Conservation (phyloP, 2,113 vertebrate species). For the Centrocercus urophasianus region DNA sequence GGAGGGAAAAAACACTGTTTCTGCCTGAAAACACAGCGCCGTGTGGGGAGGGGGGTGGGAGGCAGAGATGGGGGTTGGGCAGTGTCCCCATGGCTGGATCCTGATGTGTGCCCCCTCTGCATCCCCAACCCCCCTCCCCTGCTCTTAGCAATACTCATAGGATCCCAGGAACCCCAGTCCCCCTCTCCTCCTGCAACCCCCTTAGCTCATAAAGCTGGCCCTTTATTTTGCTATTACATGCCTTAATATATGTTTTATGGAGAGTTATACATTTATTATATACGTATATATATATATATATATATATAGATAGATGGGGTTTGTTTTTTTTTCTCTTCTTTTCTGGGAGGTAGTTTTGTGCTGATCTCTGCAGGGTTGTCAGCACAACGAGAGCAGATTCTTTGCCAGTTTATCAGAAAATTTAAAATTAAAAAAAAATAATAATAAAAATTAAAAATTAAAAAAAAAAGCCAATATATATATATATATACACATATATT, state of each 20-base stretch:
- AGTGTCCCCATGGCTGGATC: not conserved
- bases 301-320: not conserved
- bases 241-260: slow-evolving; percentile 85
- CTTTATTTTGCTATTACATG: slow-evolving; percentile 84
- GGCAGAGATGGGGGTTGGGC: not conserved
- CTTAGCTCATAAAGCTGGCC: slow-evolving; percentile 77
- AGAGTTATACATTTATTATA: slow-evolving; percentile 73
- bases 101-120: not conserved
- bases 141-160: slow-evolving; percentile 62
- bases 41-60: no score
- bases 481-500: slow-evolving; percentile 8
- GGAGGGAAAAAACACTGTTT: not conserved
- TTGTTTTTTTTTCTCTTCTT: slow-evolving; percentile 42
- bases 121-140: not conserved
- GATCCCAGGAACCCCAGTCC: slow-evolving; percentile 41
- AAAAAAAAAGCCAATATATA: slow-evolving; percentile 50
- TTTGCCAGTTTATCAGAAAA: slow-evolving; percentile 61
- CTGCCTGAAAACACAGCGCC: not conserved
- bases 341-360: slow-evolving; percentile 41
- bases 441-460: slow-evolving; percentile 28
- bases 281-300: slow-evolving; percentile 74
- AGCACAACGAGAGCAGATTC: not conserved
- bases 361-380: slow-evolving; percentile 7
- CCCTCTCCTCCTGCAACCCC: not conserved
- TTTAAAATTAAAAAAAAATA: not conserved